Percentiles rank a stretch among this genome's conserved stretches.
Conservation (phyloP, 2,113 vertebrate species). For the Malaclemys terrapin region DNA sequence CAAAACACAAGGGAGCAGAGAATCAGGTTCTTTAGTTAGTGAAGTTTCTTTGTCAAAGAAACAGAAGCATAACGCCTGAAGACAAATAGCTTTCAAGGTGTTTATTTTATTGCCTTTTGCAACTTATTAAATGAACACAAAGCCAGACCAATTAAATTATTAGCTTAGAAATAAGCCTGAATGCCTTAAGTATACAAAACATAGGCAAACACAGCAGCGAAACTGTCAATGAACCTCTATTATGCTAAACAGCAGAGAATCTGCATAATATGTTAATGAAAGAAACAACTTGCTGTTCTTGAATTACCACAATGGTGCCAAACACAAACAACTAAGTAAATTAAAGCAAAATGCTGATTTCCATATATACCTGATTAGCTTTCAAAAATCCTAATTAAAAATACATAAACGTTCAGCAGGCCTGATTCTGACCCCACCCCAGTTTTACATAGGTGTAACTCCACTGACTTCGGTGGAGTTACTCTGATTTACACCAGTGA, state of each 20-base stretch:
- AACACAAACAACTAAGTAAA: background rate
- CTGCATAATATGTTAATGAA: background rate
- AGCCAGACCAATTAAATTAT: slow-evolving; percentile 11
- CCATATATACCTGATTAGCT: background rate
- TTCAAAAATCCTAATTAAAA: background rate
- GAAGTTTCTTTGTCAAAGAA: too few species aligned
- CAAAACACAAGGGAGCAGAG: background rate
- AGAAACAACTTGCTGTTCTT: background rate
- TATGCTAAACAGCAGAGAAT: background rate
- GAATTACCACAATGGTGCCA: background rate
- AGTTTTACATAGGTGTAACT: background rate
- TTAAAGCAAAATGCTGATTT: background rate
- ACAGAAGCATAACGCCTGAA: background rate
- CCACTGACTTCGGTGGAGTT: background rate
- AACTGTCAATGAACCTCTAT: background rate
- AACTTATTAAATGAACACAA: background rate
- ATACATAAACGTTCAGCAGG: background rate
- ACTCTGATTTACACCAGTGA: background rate
- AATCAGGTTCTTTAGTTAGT: background rate
- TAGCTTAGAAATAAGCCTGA: background rate
- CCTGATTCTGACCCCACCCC: background rate
- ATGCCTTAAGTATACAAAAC: background rate
- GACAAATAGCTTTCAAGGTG: background rate
- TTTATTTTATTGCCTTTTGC: background rate
- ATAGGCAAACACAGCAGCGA: background rate